Conservation (phyloP, 1,140 invertebrate species). For the Gonatopus flavifemur region DNA sequence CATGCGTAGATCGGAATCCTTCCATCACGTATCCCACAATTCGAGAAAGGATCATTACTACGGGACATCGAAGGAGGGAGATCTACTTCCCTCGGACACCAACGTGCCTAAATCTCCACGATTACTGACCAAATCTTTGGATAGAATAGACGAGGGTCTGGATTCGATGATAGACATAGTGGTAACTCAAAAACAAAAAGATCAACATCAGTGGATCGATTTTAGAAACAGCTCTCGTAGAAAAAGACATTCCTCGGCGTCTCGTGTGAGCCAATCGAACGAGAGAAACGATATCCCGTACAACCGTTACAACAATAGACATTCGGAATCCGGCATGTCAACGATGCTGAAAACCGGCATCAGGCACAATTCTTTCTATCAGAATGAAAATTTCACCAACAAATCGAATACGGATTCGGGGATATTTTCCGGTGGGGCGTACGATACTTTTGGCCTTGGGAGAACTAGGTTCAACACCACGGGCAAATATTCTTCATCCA, state of each 20-base stretch:
- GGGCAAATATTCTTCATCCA: constrained; percentile 49
- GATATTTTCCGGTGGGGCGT: constrained; percentile 43
- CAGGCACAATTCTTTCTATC: constrained; percentile 24
- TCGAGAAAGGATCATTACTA: constrained; percentile 27
- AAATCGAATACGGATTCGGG: constrained; percentile 38
- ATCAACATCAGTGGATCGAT: no score
- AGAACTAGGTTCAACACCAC: constrained; percentile 53
- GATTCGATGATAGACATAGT: constrained; percentile 74
- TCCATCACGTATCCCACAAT: constrained; percentile 45
- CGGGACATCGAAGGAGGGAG: constrained; percentile 32
- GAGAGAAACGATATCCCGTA: no score
- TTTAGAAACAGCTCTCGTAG: no score
- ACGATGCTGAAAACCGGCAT: constrained; percentile 13
- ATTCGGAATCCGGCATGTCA: constrained; percentile 46
- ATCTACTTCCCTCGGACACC: constrained; percentile 25
- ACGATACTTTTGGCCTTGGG: constrained; percentile 49
- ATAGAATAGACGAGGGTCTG: constrained; percentile 74
- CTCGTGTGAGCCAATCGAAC: no score
- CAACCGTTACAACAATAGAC: no score
- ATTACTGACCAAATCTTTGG: constrained; percentile 71
- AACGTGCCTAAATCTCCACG: constrained; percentile 28
- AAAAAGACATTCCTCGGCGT: no score
- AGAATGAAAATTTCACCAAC: constrained; percentile 21
- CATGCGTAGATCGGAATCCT: constrained; percentile 50
- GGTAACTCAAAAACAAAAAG: constrained; percentile 57